Percentiles rank a stretch among this genome's conserved stretches.
These are phyloP conservation scores for Hyposoter dolosus DNA, from an alignment of 2,888 invertebrate species.

Conservation along the genomic window DNA sequence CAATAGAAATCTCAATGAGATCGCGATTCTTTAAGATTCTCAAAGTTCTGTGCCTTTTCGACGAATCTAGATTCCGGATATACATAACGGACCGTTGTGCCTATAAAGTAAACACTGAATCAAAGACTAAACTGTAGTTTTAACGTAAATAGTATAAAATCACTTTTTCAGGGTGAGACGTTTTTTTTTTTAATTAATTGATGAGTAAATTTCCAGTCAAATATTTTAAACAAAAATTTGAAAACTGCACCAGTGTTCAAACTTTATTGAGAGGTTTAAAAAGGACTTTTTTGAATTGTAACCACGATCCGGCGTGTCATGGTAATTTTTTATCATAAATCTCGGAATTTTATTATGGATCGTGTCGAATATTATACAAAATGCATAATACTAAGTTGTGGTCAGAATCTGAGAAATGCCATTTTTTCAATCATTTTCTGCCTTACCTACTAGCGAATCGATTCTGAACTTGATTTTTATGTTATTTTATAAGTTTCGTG, in stretches of 20 bases:
- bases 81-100: neutral
- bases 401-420: neutral
- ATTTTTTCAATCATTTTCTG: neutral
- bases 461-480: neutral
- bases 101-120: neutral
- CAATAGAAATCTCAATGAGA: neutral
- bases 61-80: neutral
- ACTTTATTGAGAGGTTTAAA: neutral
- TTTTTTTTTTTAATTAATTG: neutral
- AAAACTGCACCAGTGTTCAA: too few species aligned
- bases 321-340: neutral
- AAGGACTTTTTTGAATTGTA: neutral
- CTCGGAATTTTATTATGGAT: neutral
- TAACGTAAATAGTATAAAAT: neutral
- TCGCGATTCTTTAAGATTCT: neutral
- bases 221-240: neutral
- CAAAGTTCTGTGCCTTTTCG: neutral
- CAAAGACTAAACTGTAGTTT: neutral
- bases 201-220: neutral
- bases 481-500: neutral
- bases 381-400: neutral
- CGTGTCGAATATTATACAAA: neutral
- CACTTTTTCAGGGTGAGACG: neutral
- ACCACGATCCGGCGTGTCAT: neutral
- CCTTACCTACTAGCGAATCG: neutral